Conservation (phyloP, 2,797 vertebrate species). For the Pitangus sulphuratus region DNA sequence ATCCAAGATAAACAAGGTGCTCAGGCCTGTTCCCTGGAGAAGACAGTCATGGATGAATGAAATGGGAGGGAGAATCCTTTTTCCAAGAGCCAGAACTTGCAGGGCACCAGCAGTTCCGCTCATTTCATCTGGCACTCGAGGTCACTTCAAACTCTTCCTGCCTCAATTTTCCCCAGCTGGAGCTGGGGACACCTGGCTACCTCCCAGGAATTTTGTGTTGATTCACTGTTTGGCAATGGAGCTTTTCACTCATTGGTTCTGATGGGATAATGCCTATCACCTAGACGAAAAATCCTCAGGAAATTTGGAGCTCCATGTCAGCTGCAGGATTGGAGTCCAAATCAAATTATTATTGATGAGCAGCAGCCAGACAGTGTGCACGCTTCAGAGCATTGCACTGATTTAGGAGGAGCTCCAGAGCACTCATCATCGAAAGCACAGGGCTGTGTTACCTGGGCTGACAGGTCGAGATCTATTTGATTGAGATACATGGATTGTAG, state of each 20-base stretch:
- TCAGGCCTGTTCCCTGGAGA: neutral
- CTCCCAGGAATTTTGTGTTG: neutral
- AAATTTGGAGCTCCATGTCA: neutral
- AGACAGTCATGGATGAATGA: neutral
- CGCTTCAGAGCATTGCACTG: neutral
- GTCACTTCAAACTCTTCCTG: neutral
- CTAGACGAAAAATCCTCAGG: neutral
- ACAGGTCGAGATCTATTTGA: neutral
- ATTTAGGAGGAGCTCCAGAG: neutral
- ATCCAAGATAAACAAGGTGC: neutral
- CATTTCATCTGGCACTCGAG: neutral
- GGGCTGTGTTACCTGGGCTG: neutral
- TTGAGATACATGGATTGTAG: neutral
- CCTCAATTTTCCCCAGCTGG: neutral
- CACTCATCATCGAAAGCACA: neutral
- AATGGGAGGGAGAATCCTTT: neutral
- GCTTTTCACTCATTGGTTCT: neutral
- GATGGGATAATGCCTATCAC: neutral
- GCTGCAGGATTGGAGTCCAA: neutral
- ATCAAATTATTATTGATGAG: neutral
- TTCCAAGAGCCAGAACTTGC: neutral
- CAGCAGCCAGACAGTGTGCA: neutral
- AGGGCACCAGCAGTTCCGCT: neutral
- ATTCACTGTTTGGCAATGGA: neutral
- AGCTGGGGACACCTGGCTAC: neutral